A percentile compares a stretch with the other conserved stretches of the same genome.
phyloP scores from a whole-genome alignment of 2,797 vertebrate genomes.

The Megaceryle alcyon region DNA sequence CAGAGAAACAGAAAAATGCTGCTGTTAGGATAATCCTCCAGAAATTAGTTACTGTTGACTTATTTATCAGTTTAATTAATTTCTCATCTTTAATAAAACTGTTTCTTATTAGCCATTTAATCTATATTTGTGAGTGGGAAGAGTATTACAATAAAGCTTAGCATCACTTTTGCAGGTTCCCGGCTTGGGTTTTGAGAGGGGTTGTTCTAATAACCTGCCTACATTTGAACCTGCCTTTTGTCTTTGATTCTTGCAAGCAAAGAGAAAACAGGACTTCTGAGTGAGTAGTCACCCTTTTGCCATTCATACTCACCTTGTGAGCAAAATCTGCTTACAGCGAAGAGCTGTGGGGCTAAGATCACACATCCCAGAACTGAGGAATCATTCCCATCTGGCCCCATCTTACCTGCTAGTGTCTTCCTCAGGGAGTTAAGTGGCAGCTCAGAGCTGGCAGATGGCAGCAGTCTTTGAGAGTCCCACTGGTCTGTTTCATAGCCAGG shows the following conservation, averaged over 20 bases:
- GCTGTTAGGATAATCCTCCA: background rate
- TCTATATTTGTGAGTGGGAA: background rate
- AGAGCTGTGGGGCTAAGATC: background rate
- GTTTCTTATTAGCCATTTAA: conserved; percentile 6
- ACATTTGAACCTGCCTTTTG: background rate
- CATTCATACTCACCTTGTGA: background rate
- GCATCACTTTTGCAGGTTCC: background rate
- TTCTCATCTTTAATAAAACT: background rate
- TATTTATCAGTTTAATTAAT: conserved; percentile 24
- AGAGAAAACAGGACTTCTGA: background rate
- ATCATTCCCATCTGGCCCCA: background rate
- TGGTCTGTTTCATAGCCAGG: background rate
- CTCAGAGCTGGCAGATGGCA: background rate
- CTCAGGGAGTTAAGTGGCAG: background rate
- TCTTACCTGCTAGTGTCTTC: background rate
- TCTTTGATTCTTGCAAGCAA: background rate
- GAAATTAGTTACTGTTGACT: conserved; percentile 18
- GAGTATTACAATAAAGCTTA: background rate
- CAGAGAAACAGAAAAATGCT: background rate
- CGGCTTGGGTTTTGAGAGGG: background rate
- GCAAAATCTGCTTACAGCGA: background rate
- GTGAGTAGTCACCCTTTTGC: background rate
- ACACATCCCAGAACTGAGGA: background rate
- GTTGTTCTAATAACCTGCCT: background rate
- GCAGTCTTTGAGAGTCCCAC: background rate